A percentile compares a stretch with the other conserved stretches of the same genome.
Conservation (phyloP, 2,797 vertebrate species). For the Etheostoma nigrum region DNA sequence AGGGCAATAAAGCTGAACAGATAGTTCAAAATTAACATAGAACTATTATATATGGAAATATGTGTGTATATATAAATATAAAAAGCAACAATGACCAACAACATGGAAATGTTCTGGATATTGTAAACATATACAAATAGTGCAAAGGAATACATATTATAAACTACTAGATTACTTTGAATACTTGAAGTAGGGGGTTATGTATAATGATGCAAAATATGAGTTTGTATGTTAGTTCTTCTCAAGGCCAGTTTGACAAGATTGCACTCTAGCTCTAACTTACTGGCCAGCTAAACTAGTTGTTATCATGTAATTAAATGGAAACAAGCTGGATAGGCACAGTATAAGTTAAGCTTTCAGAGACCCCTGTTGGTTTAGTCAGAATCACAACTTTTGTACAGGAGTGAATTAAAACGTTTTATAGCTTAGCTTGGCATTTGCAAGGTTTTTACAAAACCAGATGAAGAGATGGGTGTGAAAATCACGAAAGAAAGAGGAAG, state of each 20-base stretch:
- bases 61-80: neutral
- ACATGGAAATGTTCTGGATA: neutral
- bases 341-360: neutral
- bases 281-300: neutral
- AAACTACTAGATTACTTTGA: neutral
- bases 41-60: neutral
- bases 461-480: neutral
- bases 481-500: neutral
- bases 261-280: neutral
- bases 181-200: neutral
- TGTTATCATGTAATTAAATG: neutral
- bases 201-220: neutral
- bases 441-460: neutral
- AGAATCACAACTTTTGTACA: neutral
- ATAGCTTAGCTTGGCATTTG: neutral
- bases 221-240: neutral
- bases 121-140: neutral
- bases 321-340: neutral
- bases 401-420: neutral
- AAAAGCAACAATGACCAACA: neutral
- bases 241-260: neutral
- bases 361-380: neutral
- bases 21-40: neutral
- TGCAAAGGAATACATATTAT: neutral
- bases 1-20: neutral